Conservation (phyloP, 2,888 invertebrate species). For the Lasioglossum vierecki region DNA sequence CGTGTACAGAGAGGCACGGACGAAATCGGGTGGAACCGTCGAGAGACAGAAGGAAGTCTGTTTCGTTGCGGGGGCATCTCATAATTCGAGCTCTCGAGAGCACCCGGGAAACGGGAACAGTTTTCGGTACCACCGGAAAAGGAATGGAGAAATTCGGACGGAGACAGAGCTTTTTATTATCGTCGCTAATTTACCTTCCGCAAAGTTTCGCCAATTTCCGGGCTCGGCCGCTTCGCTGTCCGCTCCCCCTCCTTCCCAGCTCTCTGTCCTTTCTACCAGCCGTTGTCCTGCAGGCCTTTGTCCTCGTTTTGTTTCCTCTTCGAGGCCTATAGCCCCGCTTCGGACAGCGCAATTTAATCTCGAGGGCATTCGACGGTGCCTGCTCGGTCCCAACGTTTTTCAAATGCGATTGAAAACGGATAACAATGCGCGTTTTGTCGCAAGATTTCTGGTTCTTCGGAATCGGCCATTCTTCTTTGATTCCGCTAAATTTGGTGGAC, state of each 20-base stretch:
- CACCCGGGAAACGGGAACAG: neutral
- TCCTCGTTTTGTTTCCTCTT: neutral
- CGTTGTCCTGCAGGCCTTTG: neutral
- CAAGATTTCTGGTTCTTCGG: neutral
- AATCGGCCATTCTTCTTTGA: neutral
- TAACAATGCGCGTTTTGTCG: neutral
- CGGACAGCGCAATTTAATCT: neutral
- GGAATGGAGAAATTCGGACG: conserved; percentile 52
- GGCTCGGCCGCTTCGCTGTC: conserved; percentile 39
- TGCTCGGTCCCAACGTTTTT: neutral
- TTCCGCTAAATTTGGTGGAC: neutral
- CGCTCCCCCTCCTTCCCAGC: neutral
- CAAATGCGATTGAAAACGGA: neutral
- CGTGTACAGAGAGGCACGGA: neutral
- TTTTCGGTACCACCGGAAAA: conserved; percentile 29
- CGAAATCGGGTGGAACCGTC: neutral
- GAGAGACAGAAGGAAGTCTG: conserved; percentile 6
- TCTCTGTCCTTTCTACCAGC: neutral
- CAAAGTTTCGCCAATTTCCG: conserved; percentile 78
- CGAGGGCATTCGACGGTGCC: neutral
- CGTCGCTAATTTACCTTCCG: conserved; percentile 76
- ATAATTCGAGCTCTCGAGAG: conserved; percentile 40
- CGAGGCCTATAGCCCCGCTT: neutral
- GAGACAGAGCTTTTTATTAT: conserved; percentile 73
- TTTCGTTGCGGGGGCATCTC: conserved; percentile 57